Conservation (phyloP, 2,888 invertebrate genomes). For the Campoplex capitator region DNA sequence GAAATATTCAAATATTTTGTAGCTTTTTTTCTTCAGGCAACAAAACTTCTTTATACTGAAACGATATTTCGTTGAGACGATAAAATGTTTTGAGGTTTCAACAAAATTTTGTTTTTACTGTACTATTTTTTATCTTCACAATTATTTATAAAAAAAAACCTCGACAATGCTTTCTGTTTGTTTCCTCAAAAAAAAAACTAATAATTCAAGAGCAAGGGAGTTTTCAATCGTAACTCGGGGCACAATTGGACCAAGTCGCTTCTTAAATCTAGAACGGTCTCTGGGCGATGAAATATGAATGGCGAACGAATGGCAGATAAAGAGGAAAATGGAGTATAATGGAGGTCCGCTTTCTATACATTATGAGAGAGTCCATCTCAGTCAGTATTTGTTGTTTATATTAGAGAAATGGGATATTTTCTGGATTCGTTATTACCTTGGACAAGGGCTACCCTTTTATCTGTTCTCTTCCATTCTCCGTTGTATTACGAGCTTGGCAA, state of each 20-base stretch:
- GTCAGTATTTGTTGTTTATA: constrained; percentile 10
- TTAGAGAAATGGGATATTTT: constrained; percentile 3
- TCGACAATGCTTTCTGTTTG: not conserved
- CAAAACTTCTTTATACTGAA: no score
- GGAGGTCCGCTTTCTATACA: not conserved
- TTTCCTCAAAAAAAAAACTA: not conserved
- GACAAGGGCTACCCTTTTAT: not conserved
- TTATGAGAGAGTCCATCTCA: constrained; percentile 19
- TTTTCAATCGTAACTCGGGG: not conserved
- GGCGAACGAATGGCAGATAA: not conserved
- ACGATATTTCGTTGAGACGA: no score
- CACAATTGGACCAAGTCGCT: not conserved
- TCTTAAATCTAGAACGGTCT: not conserved
- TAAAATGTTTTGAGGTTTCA: no score
- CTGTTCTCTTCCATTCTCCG: not conserved
- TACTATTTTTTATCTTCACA: not conserved
- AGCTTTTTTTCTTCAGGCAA: no score
- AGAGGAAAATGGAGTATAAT: not conserved
- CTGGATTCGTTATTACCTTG: not conserved
- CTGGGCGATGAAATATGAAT: not conserved
- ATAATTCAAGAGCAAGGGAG: not conserved
- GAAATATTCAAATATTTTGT: no score
- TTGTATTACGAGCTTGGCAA: not conserved
- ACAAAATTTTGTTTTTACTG: no score
- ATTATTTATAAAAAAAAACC: not conserved